Base-by-base conservation (phyloP, 2,113 vertebrate genomes). In the Tachuris rubrigastra region DNA sequence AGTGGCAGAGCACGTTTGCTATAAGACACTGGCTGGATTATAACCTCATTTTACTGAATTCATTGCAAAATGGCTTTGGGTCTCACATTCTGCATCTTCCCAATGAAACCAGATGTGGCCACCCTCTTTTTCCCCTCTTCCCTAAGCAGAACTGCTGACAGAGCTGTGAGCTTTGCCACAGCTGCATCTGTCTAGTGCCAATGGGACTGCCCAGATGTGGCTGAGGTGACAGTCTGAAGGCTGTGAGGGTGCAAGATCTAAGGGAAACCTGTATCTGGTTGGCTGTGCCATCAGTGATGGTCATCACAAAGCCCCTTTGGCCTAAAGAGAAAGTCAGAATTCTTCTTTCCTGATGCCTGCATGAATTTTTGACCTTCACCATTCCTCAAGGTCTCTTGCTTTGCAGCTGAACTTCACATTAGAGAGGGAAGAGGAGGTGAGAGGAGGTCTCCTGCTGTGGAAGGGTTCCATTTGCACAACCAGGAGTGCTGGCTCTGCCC, bases 1-100 rank as follows among this genome's bases (percentile, higher is more conserved):
- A 93, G 84, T 78, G 89, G 53, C 91, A 90, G 84, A 86, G 63
- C 63, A 89, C 37, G 5, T 80, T 80, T 90, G 55, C 55, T 92
- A 30, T 42, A 37, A 93, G 28, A 50, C 53, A 18, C 77, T 50
- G 56, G 4, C 47, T 95, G 81, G 35, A 47, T 87, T 67, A 53
- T 44, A 71, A 91, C 20, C 19, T 33, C 8, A 71, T 89, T 93
- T 59, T 85, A 16, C 72, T 67, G 62, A 74, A 52, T 87, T 87
- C 17, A 6, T 53, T 65, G 52, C 14, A 14, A 41, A 71, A 46
- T 78, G 25, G 18, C 41, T 87, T 89, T 84, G 47, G 9, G 25
- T 52, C 77, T 91, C 60, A 37, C 47, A 84, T 68, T 86, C 35
- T 49, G 39, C 5, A 46, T 77, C 35, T 84, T 88, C 10, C 31